phyloP scores from a whole-genome alignment of 2,888 invertebrate genomes.

The Stramonita haemastoma region DNA sequence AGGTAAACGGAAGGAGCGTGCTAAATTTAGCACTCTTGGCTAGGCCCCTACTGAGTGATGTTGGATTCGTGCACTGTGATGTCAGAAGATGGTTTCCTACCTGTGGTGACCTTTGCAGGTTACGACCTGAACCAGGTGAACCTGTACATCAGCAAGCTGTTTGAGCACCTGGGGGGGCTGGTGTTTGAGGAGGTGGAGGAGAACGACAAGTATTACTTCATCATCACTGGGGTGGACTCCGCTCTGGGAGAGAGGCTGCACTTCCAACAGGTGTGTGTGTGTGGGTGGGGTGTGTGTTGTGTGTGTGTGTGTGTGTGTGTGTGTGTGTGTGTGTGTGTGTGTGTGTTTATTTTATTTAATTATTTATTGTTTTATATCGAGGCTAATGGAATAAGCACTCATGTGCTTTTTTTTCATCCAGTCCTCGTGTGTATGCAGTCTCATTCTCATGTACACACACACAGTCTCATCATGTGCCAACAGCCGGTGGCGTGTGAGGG shows the following conservation, averaged over 20 bases:
- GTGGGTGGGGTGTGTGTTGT: background rate
- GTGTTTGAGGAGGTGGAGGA: constrained; percentile 70
- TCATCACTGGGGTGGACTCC: constrained; percentile 71
- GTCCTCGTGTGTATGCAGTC: background rate
- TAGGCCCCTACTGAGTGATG: too few relatives aligned
- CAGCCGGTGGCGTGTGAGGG: constrained; percentile 74
- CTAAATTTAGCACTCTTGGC: too few relatives aligned
- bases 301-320: background rate
- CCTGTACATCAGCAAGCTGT: constrained; percentile 74
- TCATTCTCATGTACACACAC: too few relatives aligned
- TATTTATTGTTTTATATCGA: too few relatives aligned
- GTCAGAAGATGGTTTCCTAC: too few relatives aligned
- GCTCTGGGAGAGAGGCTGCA: constrained; percentile 70
- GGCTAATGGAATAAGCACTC: too few relatives aligned
- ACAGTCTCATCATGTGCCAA: constrained; percentile 31
- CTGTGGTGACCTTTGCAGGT: constrained; percentile 56
- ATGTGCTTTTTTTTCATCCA: too few relatives aligned
- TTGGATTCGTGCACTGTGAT: too few relatives aligned
- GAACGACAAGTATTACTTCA: constrained; percentile 65
- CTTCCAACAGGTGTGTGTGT: constrained; percentile 65
- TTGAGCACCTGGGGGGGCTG: constrained; percentile 74
- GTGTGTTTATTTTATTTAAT: too few relatives aligned
- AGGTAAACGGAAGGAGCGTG: too few relatives aligned
- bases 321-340: background rate
- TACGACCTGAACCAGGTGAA: constrained; percentile 74